Conservation (phyloP, 2,888 invertebrate species). For the Megamerina dolium region DNA sequence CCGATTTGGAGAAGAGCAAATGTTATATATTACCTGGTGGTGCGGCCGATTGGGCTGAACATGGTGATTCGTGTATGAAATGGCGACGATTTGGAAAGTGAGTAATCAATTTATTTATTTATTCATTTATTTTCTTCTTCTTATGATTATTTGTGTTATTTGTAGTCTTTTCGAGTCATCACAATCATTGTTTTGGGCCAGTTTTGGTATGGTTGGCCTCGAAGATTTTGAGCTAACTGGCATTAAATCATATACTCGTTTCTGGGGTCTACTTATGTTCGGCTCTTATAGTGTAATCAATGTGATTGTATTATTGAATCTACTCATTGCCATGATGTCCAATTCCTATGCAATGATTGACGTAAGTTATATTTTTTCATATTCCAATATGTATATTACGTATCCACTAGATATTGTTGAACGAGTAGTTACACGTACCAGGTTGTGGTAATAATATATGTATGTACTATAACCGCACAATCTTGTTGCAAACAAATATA, state of each 20-base stretch:
- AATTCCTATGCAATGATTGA: constrained; percentile 90
- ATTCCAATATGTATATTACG: no score
- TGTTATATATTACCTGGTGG: constrained; percentile 65
- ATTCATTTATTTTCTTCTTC: not conserved
- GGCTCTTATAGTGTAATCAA: constrained; percentile 93
- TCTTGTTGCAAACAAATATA: no score
- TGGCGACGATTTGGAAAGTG: constrained; percentile 84
- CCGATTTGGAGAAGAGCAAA: constrained; percentile 74
- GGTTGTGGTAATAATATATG: no score
- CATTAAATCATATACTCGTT: constrained; percentile 84
- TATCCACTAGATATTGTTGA: no score
- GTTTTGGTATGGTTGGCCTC: constrained; percentile 86
- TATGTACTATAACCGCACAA: not conserved
- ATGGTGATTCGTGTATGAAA: constrained; percentile 73
- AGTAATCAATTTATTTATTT: constrained; percentile 35
- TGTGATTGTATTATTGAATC: constrained; percentile 86
- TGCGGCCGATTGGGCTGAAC: constrained; percentile 69
- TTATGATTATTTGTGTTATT: not conserved
- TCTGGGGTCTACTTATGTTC: constrained; percentile 94
- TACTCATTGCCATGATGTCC: constrained; percentile 97
- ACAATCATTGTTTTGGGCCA: constrained; percentile 94
- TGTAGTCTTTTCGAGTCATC: constrained; percentile 86
- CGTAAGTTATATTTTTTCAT: no score
- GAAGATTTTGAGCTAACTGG: constrained; percentile 82
- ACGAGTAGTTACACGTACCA: no score